phyloP scores from a whole-genome alignment of 2,797 vertebrate species.

The Onychomys arenicola region DNA sequence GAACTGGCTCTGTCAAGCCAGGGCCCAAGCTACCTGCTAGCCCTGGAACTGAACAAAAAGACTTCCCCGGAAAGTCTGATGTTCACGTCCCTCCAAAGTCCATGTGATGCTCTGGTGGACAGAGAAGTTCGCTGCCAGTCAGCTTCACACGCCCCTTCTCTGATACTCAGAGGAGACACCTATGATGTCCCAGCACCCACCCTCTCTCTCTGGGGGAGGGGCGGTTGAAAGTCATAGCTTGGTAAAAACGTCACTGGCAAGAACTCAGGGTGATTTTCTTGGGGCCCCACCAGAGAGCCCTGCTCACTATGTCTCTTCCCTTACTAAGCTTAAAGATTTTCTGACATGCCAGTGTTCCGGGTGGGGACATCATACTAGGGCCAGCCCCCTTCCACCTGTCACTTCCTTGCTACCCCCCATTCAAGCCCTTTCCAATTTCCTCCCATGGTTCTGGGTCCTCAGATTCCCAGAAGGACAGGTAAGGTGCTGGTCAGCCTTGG shows the following conservation, averaged over 20 bases:
- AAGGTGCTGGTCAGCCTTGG: fast-evolving
- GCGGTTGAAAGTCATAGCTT: neutral
- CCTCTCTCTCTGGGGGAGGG: neutral
- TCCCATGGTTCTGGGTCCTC: neutral
- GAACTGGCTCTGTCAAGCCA: neutral
- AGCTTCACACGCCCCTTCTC: neutral
- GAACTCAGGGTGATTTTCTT: neutral
- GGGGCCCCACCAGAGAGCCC: neutral
- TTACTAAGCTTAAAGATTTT: neutral
- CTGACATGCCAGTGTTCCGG: neutral
- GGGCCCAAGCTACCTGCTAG: neutral
- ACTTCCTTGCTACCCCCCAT: neutral
- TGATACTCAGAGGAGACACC: neutral
- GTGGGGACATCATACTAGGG: neutral
- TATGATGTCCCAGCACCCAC: neutral
- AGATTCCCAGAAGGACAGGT: neutral
- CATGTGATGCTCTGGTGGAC: neutral
- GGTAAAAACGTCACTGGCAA: neutral
- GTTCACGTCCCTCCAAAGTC: neutral
- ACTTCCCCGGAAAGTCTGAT: neutral
- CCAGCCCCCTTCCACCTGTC: neutral
- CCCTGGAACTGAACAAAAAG: neutral
- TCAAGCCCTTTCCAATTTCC: neutral
- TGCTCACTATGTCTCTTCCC: neutral
- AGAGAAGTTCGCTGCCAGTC: neutral